Evolutionary conservation across 2,113 vertebrate genomes (phyloP).

Genomic region (Neoarius graeffei): DNA sequence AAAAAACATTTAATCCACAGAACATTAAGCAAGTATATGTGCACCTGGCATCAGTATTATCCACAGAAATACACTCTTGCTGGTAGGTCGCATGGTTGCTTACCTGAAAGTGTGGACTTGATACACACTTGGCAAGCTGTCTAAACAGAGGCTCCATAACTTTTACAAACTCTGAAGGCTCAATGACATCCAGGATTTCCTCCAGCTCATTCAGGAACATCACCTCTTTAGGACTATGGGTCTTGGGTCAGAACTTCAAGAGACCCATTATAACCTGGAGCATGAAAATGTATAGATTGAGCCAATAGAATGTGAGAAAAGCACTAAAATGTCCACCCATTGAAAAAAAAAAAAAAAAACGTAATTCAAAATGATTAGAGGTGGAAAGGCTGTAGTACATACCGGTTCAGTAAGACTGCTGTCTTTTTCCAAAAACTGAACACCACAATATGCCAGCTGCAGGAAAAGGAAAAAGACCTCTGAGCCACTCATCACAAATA

Average conservation of each 20-base stretch:
- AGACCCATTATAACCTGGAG: slow-evolving; percentile 92
- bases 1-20: not conserved
- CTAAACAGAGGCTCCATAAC: slow-evolving; percentile 97
- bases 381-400: slow-evolving; percentile 61
- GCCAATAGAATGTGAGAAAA: not conserved
- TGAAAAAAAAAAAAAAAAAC: not conserved
- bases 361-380: not conserved
- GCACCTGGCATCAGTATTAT: not conserved
- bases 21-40: not conserved
- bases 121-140: slow-evolving; percentile 95
- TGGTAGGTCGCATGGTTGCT: not conserved
- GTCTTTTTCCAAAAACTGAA: slow-evolving; percentile 98
- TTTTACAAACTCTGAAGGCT: slow-evolving; percentile 92
- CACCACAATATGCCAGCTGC: slow-evolving; percentile 96
- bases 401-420: slow-evolving; percentile 95
- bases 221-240: slow-evolving; percentile 97
- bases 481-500: not conserved
- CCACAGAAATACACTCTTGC: not conserved
- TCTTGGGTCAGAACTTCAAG: slow-evolving; percentile 98
- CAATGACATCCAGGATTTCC: slow-evolving; percentile 96
- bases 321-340: not conserved
- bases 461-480: slow-evolving; percentile 24
- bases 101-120: slow-evolving; percentile 98
- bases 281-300: not conserved
- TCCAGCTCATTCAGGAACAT: slow-evolving; percentile 98